phyloP scores from a whole-genome alignment of 2,113 vertebrate genomes.

The Nesoenas mayeri region DNA sequence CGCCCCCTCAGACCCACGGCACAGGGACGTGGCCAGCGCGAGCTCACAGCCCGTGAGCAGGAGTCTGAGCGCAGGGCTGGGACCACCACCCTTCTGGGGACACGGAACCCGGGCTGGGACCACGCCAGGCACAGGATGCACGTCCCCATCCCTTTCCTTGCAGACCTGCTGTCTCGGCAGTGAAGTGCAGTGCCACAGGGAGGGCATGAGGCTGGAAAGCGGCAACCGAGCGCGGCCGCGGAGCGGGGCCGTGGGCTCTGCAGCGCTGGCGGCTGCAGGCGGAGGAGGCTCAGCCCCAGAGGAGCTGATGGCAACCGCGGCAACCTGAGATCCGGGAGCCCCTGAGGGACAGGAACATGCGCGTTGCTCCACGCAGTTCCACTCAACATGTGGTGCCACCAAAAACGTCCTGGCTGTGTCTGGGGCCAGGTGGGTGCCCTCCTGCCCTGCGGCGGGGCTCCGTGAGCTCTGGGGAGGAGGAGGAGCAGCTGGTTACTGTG shows the following conservation, averaged over 20 bases:
- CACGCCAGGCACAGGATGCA: accelerated
- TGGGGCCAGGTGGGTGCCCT: no score
- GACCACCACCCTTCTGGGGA: accelerated
- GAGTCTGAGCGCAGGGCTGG: accelerated
- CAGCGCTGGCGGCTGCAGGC: no score
- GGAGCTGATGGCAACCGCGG: accelerated
- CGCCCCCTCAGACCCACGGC: accelerated
- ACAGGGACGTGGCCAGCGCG: accelerated
- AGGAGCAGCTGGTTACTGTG: no score
- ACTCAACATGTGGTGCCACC: accelerated
- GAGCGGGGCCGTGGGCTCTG: background rate
- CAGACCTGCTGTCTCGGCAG: background rate
- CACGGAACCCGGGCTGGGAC: accelerated
- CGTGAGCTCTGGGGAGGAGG: no score
- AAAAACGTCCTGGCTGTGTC: background rate
- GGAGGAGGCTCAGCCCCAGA: background rate
- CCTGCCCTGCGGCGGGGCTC: no score
- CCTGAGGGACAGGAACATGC: accelerated
- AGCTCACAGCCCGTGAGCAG: background rate
- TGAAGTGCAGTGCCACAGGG: accelerated
- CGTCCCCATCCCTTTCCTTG: accelerated
- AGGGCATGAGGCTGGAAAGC: accelerated
- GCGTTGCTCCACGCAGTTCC: accelerated
- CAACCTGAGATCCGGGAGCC: accelerated
- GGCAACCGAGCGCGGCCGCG: background rate